Percentiles rank a stretch among this genome's conserved stretches.
phyloP scores from a whole-genome alignment of 2,113 vertebrate genomes.

The Calcarius ornatus region DNA sequence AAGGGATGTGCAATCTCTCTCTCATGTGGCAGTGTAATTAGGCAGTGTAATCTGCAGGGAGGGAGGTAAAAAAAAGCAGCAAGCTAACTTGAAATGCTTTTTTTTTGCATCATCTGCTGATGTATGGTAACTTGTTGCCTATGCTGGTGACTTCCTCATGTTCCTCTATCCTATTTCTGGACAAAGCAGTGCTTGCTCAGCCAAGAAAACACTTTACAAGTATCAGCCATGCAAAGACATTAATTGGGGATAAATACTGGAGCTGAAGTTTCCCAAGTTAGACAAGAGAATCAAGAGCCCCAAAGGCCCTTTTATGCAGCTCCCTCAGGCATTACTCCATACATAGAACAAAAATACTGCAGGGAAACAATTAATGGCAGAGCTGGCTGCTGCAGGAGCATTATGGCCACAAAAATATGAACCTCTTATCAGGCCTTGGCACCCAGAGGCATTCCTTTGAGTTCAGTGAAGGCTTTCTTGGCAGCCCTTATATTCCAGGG shows the following conservation, averaged over 20 bases:
- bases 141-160: neutral
- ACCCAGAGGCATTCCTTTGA: neutral
- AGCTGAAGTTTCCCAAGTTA: neutral
- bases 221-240: neutral
- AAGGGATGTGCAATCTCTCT: neutral
- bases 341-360: neutral
- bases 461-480: neutral
- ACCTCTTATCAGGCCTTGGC: neutral
- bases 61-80: neutral
- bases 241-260: neutral
- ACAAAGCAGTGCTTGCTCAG: neutral
- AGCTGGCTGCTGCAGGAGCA: neutral
- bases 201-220: neutral
- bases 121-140: neutral
- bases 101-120: neutral
- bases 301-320: neutral
- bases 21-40: neutral
- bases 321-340: neutral
- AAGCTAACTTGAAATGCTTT: neutral
- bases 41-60: neutral
- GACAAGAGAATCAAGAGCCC: neutral
- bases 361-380: neutral
- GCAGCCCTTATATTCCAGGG: neutral
- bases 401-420: neutral
- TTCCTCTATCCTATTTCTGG: neutral